A percentile compares a stretch with the other conserved stretches of the same genome.
These are phyloP conservation scores for Nemotelus pantherinus DNA, from an alignment of 2,888 invertebrate species.

Conservation along the genomic window DNA sequence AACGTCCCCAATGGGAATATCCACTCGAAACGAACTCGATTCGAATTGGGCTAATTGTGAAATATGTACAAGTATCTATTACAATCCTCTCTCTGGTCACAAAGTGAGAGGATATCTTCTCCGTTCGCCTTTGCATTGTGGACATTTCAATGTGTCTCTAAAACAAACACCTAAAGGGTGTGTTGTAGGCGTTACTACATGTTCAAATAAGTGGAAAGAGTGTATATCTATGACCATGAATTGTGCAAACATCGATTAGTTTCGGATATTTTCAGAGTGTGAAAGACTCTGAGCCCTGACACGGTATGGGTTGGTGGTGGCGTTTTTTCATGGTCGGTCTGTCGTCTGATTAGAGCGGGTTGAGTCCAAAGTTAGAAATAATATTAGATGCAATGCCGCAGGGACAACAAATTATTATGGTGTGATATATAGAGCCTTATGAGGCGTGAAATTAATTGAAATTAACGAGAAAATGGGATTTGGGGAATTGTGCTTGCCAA, in stretches of 20 bases:
- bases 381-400: slow-evolving; percentile 21
- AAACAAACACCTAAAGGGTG: no score
- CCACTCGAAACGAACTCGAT: slow-evolving; percentile 34
- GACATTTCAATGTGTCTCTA: no score
- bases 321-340: slow-evolving; percentile 28
- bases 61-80: slow-evolving; percentile 38
- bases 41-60: slow-evolving; percentile 44
- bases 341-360: slow-evolving; percentile 9
- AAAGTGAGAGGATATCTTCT: slow-evolving; percentile 25
- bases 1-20: slow-evolving; percentile 34
- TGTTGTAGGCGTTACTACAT: neutral
- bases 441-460: slow-evolving; percentile 48
- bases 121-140: no score
- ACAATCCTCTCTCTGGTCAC: neutral
- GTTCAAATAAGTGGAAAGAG: slow-evolving; percentile 8
- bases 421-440: slow-evolving; percentile 45
- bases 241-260: slow-evolving; percentile 45
- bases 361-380: neutral
- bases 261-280: slow-evolving; percentile 39
- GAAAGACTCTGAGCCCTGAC: slow-evolving; percentile 2
- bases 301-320: neutral
- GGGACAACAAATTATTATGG: slow-evolving; percentile 41
- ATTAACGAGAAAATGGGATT: slow-evolving; percentile 43
- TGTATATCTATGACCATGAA: slow-evolving; percentile 2
- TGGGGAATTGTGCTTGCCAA: slow-evolving; percentile 1